Conservation (phyloP, 1,140 invertebrate species). For the Aphaenogaster ashmeadi region DNA sequence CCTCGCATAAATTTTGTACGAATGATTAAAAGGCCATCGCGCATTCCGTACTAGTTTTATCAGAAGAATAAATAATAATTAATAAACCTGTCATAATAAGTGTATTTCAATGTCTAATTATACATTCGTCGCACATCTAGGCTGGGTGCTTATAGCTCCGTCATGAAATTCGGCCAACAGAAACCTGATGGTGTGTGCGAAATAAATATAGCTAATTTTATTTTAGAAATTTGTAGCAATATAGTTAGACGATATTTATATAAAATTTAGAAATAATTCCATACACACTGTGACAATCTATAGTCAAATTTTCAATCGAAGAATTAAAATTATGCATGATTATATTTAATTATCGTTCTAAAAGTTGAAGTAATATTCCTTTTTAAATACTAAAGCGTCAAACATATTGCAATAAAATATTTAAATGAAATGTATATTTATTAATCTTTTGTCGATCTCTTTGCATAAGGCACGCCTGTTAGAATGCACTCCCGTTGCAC, state of each 20-base stretch:
- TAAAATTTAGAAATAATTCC: background rate
- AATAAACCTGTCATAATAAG: background rate
- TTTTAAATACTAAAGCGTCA: background rate
- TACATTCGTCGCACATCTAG: background rate
- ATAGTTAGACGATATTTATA: background rate
- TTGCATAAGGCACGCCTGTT: background rate
- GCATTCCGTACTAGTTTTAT: background rate
- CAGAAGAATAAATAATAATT: too few relatives aligned
- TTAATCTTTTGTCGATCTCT: conserved; percentile 2
- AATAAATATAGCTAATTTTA: background rate
- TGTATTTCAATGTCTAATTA: conserved; percentile 20
- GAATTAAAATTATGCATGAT: background rate
- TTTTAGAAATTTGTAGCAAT: background rate
- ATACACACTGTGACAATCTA: background rate
- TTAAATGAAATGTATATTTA: background rate
- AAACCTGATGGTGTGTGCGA: background rate
- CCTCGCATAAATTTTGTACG: background rate
- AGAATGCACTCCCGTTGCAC: background rate
- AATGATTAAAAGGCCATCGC: background rate
- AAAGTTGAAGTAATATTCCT: background rate
- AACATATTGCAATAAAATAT: background rate
- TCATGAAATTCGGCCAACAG: background rate
- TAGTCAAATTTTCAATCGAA: background rate
- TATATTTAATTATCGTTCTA: background rate
- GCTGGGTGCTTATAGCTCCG: background rate